phyloP scores from a whole-genome alignment of 2,113 vertebrate species.

The Entomyzon cyanotis region DNA sequence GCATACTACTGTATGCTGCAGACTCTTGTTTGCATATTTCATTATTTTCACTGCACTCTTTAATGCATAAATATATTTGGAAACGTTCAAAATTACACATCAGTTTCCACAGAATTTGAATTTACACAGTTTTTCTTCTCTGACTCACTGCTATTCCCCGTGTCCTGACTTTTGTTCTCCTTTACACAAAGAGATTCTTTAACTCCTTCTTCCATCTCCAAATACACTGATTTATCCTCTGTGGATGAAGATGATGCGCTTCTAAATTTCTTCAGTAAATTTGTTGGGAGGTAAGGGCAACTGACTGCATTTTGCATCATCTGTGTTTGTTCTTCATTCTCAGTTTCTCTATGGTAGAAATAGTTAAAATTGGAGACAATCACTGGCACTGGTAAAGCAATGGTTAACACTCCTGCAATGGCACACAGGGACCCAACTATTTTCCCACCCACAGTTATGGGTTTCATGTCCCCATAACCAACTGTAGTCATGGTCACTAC shows the following conservation, averaged over 20 bases:
- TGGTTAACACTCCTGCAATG: constrained; percentile 96
- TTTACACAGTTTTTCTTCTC: constrained; percentile 93
- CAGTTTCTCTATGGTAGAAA: constrained; percentile 98
- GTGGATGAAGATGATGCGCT: constrained; percentile 91
- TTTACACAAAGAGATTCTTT: constrained; percentile 94
- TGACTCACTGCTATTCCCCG: constrained; percentile 90
- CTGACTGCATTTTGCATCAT: constrained; percentile 87
- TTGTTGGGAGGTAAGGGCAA: constrained; percentile 89
- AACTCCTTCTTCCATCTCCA: constrained; percentile 98
- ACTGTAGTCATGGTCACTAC: constrained; percentile 99
- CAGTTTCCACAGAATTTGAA: constrained; percentile 93
- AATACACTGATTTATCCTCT: constrained; percentile 95
- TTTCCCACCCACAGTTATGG: constrained; percentile 97
- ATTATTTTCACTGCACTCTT: constrained; percentile 77
- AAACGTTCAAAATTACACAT: constrained; percentile 86
- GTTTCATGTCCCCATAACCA: constrained; percentile 99
- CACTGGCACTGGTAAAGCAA: constrained; percentile 97
- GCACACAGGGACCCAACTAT: constrained; percentile 98
- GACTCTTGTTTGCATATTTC: constrained; percentile 80
- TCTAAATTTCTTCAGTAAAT: constrained; percentile 90
- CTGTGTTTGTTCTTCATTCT: constrained; percentile 90
- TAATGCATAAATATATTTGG: constrained; percentile 80
- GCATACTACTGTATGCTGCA: constrained; percentile 73
- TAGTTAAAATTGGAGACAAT: constrained; percentile 99
- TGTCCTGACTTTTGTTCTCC: constrained; percentile 89